Evolutionary conservation across 1,140 invertebrate species (phyloP).

Genomic region (Meloidogyne floridensis): DNA sequence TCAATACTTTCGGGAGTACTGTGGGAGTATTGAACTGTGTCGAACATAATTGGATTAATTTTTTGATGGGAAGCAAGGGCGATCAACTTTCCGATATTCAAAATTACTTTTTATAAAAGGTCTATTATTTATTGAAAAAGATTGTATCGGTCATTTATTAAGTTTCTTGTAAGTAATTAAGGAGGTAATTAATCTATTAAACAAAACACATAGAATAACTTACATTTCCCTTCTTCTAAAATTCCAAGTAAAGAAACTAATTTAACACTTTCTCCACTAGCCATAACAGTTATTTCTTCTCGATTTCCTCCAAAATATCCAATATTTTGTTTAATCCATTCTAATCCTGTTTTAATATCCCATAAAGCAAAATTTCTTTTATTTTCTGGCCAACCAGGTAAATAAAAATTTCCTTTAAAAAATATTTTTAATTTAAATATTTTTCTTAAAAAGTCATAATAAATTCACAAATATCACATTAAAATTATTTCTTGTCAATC

Average conservation of each 20-base stretch:
- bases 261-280: conserved; percentile 23
- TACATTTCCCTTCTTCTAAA: conserved; percentile 16
- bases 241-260: conserved; percentile 24
- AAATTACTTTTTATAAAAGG: too few relatives aligned
- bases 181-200: background rate
- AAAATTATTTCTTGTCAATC: too few relatives aligned
- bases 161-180: too few relatives aligned
- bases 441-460: too few relatives aligned
- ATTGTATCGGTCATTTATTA: too few relatives aligned
- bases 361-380: conserved; percentile 28
- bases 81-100: too few relatives aligned
- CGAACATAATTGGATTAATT: too few relatives aligned
- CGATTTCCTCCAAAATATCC: conserved; percentile 28
- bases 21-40: too few relatives aligned
- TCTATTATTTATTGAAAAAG: too few relatives aligned
- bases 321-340: conserved; percentile 34
- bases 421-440: background rate
- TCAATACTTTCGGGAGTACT: too few relatives aligned
- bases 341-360: conserved; percentile 30
- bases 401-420: conserved; percentile 19
- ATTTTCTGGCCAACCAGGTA: conserved; percentile 11
- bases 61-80: too few relatives aligned
- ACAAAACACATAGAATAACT: background rate
- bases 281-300: conserved; percentile 34
- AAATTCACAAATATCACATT: too few relatives aligned